These are phyloP conservation scores for Drosophila rubida DNA, from an alignment of 2,888 invertebrate genomes.

Conservation along the genomic window DNA sequence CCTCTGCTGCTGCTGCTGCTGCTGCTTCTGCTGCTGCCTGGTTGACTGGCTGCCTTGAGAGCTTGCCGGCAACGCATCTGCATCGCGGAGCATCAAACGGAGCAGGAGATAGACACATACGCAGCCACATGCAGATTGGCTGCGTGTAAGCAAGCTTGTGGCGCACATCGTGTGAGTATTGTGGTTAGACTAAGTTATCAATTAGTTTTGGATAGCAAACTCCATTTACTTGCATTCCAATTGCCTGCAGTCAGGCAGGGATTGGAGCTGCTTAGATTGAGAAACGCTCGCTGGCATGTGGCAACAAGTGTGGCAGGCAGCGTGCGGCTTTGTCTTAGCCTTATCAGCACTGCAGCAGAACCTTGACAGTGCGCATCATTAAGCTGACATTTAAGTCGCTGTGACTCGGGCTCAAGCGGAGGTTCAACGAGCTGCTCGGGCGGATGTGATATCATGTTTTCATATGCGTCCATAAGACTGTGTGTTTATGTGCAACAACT, in stretches of 20 bases:
- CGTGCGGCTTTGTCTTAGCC: slow-evolving; percentile 10
- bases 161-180: slow-evolving; percentile 1
- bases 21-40: background rate
- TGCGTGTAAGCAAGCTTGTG: slow-evolving; percentile 6
- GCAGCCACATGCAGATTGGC: background rate
- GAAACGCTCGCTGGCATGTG: background rate
- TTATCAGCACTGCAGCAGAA: slow-evolving; percentile 19
- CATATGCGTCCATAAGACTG: slow-evolving; percentile 43
- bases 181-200: slow-evolving; percentile 15
- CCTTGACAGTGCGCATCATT: slow-evolving; percentile 57
- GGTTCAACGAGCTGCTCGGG: background rate
- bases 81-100: slow-evolving; percentile 6
- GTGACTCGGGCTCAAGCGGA: slow-evolving; percentile 17
- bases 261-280: background rate
- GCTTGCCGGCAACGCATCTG: slow-evolving; percentile 1
- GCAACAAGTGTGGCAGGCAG: background rate
- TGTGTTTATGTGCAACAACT: slow-evolving; percentile 55
- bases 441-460: slow-evolving; percentile 67
- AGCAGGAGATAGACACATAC: background rate
- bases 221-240: background rate
- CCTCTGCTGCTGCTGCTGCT: slow-evolving; percentile 1
- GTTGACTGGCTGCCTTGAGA: slow-evolving; percentile 29
- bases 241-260: background rate
- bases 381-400: slow-evolving; percentile 55
- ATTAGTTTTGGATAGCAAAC: slow-evolving; percentile 8